A percentile compares a stretch with the other conserved stretches of the same genome.
phyloP scores from a whole-genome alignment of 1,140 invertebrate species.

The Oscheius sp. region DNA sequence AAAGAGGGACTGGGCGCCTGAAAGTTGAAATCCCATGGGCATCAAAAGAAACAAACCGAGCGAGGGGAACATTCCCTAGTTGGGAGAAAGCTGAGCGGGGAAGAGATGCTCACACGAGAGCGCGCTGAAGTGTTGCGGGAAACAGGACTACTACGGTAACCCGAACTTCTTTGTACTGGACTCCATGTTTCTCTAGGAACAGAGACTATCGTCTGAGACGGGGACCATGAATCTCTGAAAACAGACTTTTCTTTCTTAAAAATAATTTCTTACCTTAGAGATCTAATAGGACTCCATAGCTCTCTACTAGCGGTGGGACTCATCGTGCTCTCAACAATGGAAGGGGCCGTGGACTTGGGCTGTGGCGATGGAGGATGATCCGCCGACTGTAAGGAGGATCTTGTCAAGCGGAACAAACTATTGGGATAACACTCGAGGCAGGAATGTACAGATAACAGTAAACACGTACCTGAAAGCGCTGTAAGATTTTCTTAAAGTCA shows the following conservation, averaged over 20 bases:
- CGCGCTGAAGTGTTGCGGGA: conserved; percentile 29
- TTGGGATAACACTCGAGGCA: conserved; percentile 19
- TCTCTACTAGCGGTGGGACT: neutral
- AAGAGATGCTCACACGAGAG: conserved; percentile 29
- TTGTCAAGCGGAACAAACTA: conserved; percentile 21
- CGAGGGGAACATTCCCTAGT: conserved; percentile 26
- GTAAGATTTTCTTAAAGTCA: conserved; percentile 32
- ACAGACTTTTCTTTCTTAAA: neutral
- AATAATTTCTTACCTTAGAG: neutral
- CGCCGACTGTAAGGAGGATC: neutral
- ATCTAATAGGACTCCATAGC: neutral
- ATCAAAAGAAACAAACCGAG: neutral
- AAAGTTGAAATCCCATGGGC: neutral
- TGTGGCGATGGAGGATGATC: neutral
- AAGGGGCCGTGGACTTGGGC: neutral
- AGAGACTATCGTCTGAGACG: neutral
- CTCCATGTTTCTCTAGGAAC: neutral
- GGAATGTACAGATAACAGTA: conserved; percentile 15
- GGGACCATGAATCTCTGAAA: neutral
- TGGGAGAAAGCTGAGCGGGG: conserved; percentile 28
- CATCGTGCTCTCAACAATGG: neutral
- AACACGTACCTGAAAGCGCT: conserved; percentile 32
- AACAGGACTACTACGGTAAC: conserved; percentile 13
- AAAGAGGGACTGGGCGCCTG: conserved; percentile 31
- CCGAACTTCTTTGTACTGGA: neutral